Percentiles rank a stretch among this genome's conserved stretches.
Conservation (phyloP, 2,888 invertebrate species). For the Germaria angustata region DNA sequence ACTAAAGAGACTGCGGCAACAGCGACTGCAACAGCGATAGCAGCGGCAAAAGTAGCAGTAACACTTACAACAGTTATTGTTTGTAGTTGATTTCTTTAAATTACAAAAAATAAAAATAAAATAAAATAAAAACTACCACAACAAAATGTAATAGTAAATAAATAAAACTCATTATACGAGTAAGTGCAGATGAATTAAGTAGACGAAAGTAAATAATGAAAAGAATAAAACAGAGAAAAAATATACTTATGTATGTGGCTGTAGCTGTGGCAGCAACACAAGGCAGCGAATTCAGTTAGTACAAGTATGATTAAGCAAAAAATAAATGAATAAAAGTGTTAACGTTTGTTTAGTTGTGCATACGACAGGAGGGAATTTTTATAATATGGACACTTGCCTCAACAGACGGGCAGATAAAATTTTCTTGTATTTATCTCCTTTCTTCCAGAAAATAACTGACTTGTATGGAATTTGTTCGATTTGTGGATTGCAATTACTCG, state of each 20-base stretch:
- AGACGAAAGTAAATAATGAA: constrained; percentile 4
- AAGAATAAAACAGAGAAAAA: constrained; percentile 7
- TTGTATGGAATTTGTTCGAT: constrained; percentile 52
- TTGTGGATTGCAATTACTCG: constrained; percentile 44
- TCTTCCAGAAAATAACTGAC: constrained; percentile 15
- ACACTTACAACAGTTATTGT: not conserved
- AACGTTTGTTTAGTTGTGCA: constrained; percentile 17
- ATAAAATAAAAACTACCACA: not conserved
- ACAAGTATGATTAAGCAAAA: constrained; percentile 1
- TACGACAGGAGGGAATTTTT: constrained; percentile 12
- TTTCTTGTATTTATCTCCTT: constrained; percentile 16
- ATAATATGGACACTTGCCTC: constrained; percentile 56
- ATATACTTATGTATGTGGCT: not conserved
- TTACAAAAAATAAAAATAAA: not conserved
- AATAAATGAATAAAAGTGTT: constrained; percentile 8
- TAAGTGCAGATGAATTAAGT: constrained; percentile 1
- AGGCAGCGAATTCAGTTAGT: not conserved
- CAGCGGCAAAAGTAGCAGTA: not conserved
- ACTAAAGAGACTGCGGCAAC: not conserved
- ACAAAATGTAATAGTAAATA: constrained; percentile 40
- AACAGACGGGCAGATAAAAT: constrained; percentile 18
- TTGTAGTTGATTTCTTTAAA: constrained; percentile 30
- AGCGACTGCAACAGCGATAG: not conserved
- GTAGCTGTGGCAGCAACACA: not conserved
- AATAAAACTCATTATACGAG: constrained; percentile 4